phyloP scores from a whole-genome alignment of 2,888 invertebrate genomes.

The Lithophane semibrunnea region DNA sequence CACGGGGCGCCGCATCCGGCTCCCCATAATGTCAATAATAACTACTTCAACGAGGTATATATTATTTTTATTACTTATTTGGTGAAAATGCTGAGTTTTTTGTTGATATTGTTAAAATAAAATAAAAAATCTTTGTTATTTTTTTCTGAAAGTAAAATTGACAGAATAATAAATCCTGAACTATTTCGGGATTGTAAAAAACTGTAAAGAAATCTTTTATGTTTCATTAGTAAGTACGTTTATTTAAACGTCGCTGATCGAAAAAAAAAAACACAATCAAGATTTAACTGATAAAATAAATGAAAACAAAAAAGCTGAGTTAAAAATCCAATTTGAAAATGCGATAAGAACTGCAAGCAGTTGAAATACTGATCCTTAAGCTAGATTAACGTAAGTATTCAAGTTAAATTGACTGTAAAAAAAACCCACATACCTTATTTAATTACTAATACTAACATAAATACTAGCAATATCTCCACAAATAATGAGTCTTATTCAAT shows the following conservation, averaged over 20 bases:
- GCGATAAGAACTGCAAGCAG: too few relatives aligned
- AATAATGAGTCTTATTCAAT: constrained; percentile 38
- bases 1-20: constrained; percentile 86
- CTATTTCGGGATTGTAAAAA: background rate
- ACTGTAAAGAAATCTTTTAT: background rate
- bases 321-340: constrained; percentile 27
- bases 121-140: too few relatives aligned
- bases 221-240: background rate
- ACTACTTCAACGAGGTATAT: constrained; percentile 88
- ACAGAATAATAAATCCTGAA: too few relatives aligned
- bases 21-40: constrained; percentile 84
- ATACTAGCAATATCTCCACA: constrained; percentile 18
- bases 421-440: background rate
- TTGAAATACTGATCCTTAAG: background rate
- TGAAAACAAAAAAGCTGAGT: background rate
- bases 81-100: background rate
- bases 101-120: background rate
- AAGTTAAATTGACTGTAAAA: background rate
- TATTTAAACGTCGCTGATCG: background rate
- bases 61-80: constrained; percentile 29
- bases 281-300: background rate
- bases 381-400: background rate
- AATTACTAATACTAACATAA: background rate
- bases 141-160: background rate
- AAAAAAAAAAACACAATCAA: background rate